Base-by-base conservation (phyloP, 2,888 invertebrate species). In the Xestia rhomboidea region DNA sequence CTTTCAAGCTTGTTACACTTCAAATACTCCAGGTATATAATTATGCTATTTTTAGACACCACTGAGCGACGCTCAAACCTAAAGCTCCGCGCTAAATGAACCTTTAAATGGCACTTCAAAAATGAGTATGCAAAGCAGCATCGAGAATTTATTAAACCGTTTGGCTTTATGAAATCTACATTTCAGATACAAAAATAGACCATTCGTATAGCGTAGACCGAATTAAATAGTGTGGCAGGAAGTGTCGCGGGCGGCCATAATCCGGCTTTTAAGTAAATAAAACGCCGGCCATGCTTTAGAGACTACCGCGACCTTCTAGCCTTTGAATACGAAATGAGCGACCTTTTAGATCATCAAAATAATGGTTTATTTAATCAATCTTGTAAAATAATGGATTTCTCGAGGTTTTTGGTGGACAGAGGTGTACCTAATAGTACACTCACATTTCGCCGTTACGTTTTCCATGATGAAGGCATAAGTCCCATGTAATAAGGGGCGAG, bases 231-330 rank as follows among this genome's bases (percentile, higher is more conserved):
- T 89, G 85, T 81, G 86, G 81, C 81, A 81, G 83, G 78, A 91
- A 92, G 89, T 91, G 92, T 90, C 90, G 86, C 87, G 86, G 87
- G 87, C 89, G 90, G 91, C 86, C 86, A 84, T 92, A 92, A 92
- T 91, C 92, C 90, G 88, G 91, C 92, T 93, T 92, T 93, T 92
- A 91, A 90, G 91, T 91, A 93, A 93, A 93, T 93, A 93, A 93
- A 92, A 88, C 90, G 89, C 85, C 83, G 87, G 85, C 89, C 87
- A 90, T 90, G 90, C 91, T 92, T 90, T 87, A 89, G 87, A 89
- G 87, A 88, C 90, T 88, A 88, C 88, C 88, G 82, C 80, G 87
- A 89, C 88, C 87, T 89, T 90, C 87, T 88, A 89, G 88, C 87
- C 89, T 90, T 89, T 93, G 93, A 94, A 94, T 93, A 89, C 89